Percentiles rank a stretch among this genome's conserved stretches.
phyloP scores from a whole-genome alignment of 2,113 vertebrate genomes.

The Spea multiplicata region DNA sequence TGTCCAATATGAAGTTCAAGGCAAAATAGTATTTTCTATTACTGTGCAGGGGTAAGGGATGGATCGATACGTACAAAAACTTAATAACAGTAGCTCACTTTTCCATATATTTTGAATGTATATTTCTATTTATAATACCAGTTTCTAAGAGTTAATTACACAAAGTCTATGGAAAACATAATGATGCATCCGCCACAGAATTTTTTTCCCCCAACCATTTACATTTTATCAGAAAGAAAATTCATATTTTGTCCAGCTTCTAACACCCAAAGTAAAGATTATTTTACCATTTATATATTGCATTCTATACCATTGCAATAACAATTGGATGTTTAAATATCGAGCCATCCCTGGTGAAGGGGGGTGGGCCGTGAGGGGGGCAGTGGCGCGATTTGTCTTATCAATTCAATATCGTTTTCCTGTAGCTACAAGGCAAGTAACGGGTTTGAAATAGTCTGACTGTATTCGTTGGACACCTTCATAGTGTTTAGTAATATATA shows the following conservation, averaged over 20 bases:
- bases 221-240: constrained; percentile 73
- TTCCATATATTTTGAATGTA: constrained; percentile 86
- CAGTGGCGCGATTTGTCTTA: constrained; percentile 73
- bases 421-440: constrained; percentile 88
- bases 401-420: constrained; percentile 76
- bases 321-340: constrained; percentile 79
- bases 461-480: constrained; percentile 77
- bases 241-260: constrained; percentile 79
- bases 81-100: constrained; percentile 79
- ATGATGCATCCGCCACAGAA: constrained; percentile 49
- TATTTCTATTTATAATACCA: constrained; percentile 86
- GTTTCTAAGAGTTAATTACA: constrained; percentile 84
- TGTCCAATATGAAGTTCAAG: constrained; percentile 81
- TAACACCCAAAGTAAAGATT: constrained; percentile 76
- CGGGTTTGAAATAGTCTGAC: constrained; percentile 85
- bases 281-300: constrained; percentile 79
- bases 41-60: constrained; percentile 82
- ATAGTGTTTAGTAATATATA: constrained; percentile 79
- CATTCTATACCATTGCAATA: constrained; percentile 77
- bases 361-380: constrained; percentile 66
- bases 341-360: constrained; percentile 72
- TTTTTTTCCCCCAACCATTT: constrained; percentile 60
- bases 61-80: constrained; percentile 79
- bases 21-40: constrained; percentile 88
- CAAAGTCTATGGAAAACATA: constrained; percentile 62